Evolutionary conservation across 1,140 invertebrate genomes (phyloP).

Genomic region (Reticulitermes speratus): DNA sequence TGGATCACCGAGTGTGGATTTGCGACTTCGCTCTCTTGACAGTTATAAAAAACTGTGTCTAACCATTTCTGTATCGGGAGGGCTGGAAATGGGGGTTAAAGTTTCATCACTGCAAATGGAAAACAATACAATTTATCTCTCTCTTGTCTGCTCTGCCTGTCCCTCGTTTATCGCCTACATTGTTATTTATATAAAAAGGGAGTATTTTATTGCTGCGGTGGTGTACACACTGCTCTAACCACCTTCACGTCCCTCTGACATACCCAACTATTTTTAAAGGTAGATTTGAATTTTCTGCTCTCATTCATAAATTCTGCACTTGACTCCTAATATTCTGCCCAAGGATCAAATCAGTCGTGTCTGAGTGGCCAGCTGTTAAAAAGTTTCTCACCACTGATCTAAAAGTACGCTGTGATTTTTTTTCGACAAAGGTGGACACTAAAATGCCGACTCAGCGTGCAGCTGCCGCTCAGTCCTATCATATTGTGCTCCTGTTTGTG

Average conservation of each 20-base stretch:
- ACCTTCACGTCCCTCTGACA: background rate
- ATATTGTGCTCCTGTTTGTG: no score
- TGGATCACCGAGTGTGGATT: background rate
- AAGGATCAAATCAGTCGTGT: no score
- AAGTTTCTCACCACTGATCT: no score
- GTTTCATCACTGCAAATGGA: slow-evolving; percentile 21
- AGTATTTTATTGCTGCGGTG: background rate
- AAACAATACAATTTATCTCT: slow-evolving; percentile 27
- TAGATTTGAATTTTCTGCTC: background rate
- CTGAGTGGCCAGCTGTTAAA: no score
- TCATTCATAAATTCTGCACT: no score
- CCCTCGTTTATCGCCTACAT: background rate
- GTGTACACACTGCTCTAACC: background rate
- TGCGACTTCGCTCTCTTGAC: background rate
- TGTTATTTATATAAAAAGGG: slow-evolving; percentile 16
- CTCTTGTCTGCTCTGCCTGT: background rate
- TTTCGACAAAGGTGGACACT: no score
- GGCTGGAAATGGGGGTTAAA: background rate
- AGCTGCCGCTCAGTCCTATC: no score
- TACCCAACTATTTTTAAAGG: background rate
- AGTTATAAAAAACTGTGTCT: background rate
- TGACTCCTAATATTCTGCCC: no score
- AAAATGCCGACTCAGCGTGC: no score
- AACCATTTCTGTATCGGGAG: slow-evolving; percentile 12
- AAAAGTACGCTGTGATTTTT: no score